phyloP scores from a whole-genome alignment of 2,113 vertebrate genomes.

The Rissa tridactyla region DNA sequence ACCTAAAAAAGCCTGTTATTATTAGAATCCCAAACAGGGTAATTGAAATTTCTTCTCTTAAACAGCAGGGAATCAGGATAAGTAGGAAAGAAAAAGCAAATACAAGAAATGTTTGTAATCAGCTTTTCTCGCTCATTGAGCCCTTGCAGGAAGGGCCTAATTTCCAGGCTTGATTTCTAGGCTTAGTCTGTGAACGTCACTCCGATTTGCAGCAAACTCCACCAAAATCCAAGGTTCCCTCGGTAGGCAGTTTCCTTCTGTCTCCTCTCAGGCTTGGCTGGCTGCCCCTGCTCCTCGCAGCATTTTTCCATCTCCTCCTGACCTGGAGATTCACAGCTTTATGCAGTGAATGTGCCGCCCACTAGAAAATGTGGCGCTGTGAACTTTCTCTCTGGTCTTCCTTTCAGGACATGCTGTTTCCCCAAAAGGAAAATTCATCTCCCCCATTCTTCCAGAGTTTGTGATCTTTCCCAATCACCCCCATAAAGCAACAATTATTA shows the following conservation, averaged over 20 bases:
- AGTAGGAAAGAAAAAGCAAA: neutral
- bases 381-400: neutral
- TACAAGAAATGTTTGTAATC: neutral
- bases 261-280: neutral
- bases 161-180: neutral
- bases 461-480: neutral
- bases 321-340: neutral
- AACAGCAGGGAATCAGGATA: neutral
- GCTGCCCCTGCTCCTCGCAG: neutral
- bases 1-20: neutral
- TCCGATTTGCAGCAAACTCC: neutral
- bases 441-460: neutral
- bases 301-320: neutral
- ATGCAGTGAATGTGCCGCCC: neutral
- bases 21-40: neutral
- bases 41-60: neutral
- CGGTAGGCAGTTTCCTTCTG: neutral
- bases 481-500: neutral
- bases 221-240: neutral
- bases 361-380: neutral
- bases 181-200: accelerated
- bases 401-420: neutral
- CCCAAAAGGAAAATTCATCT: neutral
- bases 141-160: neutral
- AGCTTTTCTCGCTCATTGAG: neutral